A percentile compares a stretch with the other conserved stretches of the same genome.
Conservation (phyloP, 2,113 vertebrate species). For the Corapipo altera region DNA sequence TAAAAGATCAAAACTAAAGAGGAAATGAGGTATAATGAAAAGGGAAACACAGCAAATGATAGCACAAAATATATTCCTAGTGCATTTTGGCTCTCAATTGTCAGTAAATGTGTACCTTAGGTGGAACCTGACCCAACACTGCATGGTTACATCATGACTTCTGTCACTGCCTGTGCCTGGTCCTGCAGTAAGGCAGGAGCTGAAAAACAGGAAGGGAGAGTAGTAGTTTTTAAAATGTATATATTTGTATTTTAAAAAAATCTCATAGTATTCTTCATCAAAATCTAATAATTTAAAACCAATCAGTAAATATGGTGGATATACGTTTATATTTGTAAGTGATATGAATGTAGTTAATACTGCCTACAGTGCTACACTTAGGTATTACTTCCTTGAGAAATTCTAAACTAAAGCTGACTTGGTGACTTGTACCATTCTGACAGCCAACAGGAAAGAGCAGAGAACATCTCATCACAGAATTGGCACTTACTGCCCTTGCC, state of each 20-base stretch:
- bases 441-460: not conserved
- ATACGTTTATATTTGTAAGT: not conserved
- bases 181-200: not conserved
- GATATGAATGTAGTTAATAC: not conserved
- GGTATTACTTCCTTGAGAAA: not conserved
- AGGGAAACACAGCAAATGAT: not conserved
- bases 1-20: not conserved
- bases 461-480: not conserved
- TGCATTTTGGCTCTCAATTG: not conserved
- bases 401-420: not conserved
- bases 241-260: not conserved
- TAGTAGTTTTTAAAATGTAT: not conserved
- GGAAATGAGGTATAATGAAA: not conserved
- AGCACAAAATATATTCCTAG: not conserved
- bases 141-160: not conserved
- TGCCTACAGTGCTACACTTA: not conserved
- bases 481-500: not conserved
- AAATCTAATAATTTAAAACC: not conserved
- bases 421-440: not conserved
- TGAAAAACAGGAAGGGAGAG: not conserved
- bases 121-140: not conserved
- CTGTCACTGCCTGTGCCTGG: not conserved
- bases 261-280: not conserved
- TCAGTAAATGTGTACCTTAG: not conserved
- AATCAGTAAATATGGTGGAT: not conserved